Evolutionary conservation across 2,888 invertebrate genomes (phyloP).

Genomic region (Agonopterix arenella): DNA sequence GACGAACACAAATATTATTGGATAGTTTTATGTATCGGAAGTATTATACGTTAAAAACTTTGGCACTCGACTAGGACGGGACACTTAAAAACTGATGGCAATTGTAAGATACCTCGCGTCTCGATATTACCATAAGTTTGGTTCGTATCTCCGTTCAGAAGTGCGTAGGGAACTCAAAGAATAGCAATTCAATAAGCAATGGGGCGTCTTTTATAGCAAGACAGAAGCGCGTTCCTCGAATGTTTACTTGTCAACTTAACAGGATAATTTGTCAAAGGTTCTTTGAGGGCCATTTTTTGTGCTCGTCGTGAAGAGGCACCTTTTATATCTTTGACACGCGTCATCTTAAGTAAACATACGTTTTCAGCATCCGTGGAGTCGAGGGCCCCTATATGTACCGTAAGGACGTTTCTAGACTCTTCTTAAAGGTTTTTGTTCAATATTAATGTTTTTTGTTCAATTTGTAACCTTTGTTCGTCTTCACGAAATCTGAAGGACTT

Average conservation of each 20-base stretch:
- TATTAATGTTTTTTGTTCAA: background rate
- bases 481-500: too few relatives aligned
- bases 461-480: too few relatives aligned
- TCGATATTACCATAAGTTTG: slow-evolving; percentile 22
- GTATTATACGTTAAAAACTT: slow-evolving; percentile 71
- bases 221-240: slow-evolving; percentile 15
- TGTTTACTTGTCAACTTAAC: slow-evolving; percentile 50
- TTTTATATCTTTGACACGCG: slow-evolving; percentile 57
- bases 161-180: slow-evolving; percentile 20
- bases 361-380: slow-evolving; percentile 26
- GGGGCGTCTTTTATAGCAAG: slow-evolving; percentile 7
- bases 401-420: slow-evolving; percentile 24
- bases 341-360: slow-evolving; percentile 54
- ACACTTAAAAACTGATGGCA: slow-evolving; percentile 44
- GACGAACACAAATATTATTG: slow-evolving; percentile 68
- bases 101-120: slow-evolving; percentile 6
- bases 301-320: slow-evolving; percentile 32
- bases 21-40: slow-evolving; percentile 74
- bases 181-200: slow-evolving; percentile 27
- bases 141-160: slow-evolving; percentile 30
- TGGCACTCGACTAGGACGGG: slow-evolving; percentile 49
- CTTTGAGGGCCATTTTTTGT: slow-evolving; percentile 53
- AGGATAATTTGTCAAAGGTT: slow-evolving; percentile 66
- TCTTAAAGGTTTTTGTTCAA: slow-evolving; percentile 11
- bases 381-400: slow-evolving; percentile 20